These are phyloP conservation scores for Smutsia temminckii DNA, from an alignment of 2,797 vertebrate species.

Conservation along the genomic window DNA sequence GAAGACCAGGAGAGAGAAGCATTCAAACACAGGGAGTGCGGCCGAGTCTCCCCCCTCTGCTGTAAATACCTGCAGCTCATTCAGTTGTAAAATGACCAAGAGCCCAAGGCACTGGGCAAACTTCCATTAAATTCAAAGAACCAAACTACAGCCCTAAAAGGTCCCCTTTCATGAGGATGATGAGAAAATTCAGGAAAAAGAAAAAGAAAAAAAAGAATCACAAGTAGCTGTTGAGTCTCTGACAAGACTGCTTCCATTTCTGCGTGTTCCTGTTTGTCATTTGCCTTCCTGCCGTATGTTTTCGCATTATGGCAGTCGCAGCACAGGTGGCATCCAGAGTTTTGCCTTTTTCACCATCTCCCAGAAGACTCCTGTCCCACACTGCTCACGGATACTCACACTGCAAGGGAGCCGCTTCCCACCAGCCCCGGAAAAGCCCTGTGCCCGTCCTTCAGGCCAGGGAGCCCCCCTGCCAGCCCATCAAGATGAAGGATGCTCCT, in stretches of 20 bases:
- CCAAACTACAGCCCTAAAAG: background rate
- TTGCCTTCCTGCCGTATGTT: fast-evolving
- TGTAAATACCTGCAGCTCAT: background rate
- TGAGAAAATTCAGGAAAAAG: background rate
- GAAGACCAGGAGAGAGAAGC: background rate
- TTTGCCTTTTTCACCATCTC: background rate
- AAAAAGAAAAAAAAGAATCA: background rate
- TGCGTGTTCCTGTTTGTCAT: fast-evolving
- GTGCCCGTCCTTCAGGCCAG: background rate
- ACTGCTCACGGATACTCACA: fast-evolving
- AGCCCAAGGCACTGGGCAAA: background rate
- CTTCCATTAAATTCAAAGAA: background rate
- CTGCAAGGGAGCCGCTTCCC: background rate
- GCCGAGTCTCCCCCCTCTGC: background rate
- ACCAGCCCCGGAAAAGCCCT: background rate
- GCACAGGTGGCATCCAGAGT: fast-evolving
- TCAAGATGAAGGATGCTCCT: background rate
- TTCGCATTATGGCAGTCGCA: fast-evolving
- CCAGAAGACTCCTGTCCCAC: background rate
- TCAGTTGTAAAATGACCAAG: background rate
- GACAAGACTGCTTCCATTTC: background rate
- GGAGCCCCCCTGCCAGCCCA: background rate
- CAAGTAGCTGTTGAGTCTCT: background rate
- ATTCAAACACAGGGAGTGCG: background rate
- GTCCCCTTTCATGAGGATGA: background rate